Base-by-base conservation (phyloP, 2,888 invertebrate genomes). In the Lymantria monacha region DNA sequence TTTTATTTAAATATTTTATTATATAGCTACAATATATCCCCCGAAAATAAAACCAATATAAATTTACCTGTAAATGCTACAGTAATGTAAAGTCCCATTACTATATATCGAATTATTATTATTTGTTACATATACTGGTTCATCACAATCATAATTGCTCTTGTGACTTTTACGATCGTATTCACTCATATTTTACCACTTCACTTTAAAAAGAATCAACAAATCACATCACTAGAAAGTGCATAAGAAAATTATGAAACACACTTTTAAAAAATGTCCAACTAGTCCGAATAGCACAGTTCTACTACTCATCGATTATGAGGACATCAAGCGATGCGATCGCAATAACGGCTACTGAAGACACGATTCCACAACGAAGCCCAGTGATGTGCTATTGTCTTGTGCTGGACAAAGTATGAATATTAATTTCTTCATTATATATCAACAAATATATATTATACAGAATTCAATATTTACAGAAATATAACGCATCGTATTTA, bases 51-150 rank as follows among this genome's bases (percentile, higher is more conserved):
- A 13, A 15, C 1, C 9, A 3, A 10, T 41, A 8, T 14, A 13
- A 41, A 41, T 44, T 61, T 81, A 92, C 92, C 92, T 91, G 86
- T 91, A 91, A 70, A 92, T 91, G 59, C 92, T 92, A 80, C 92
- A 93, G 83, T 93, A 93, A 80, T 92, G 91, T 70, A 88, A 80
- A 42, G 92, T 93, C 70, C 93, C 93, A 84, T 92, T 93, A 79
- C 92, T 93, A 72, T 91, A 92, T 57, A 91, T 78, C 12, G 91
- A 91, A 63, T 88, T 87, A 61, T 91, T 87, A 57, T 90, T 90
- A 59, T 87, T 85, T 11, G 85, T 79, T 8, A 77, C 78, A 61
- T 91, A 90, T 43, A 86, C 68, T 9, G 78, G 74, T 53, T 87
- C 88, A 54, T 85, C 83, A 30, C 67, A 62, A 33, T 85, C 84